Percentiles rank a stretch among this genome's conserved stretches.
Evolutionary conservation across 2,888 invertebrate species (phyloP).

Genomic region (Nephrotoma appendiculata): DNA sequence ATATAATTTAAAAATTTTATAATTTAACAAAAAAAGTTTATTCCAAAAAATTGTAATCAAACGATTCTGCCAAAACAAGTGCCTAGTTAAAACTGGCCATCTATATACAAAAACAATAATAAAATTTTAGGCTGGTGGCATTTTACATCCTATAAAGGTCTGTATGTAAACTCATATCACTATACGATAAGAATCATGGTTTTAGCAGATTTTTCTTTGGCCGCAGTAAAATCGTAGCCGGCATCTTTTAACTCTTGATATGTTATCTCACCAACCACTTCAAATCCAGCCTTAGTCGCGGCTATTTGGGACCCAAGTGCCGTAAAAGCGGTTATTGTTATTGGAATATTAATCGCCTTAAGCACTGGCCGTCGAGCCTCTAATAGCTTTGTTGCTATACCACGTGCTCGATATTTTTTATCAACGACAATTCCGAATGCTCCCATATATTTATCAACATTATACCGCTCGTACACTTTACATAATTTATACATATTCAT

Average conservation of each 20-base stretch:
- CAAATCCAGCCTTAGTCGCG: not conserved
- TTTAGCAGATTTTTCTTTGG: not conserved
- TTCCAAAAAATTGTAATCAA: not conserved
- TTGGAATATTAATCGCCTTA: not conserved
- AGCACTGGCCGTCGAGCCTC: not conserved
- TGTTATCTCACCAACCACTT: not conserved
- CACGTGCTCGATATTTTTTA: not conserved
- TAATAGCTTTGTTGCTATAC: not conserved
- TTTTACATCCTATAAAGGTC: not conserved
- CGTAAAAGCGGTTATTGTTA: not conserved
- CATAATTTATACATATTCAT: not conserved
- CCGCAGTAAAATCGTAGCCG: not conserved
- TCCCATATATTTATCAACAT: not conserved
- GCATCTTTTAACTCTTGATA: not conserved
- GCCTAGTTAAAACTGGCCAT: not conserved
- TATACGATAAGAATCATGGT: not conserved
- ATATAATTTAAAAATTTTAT: not conserved
- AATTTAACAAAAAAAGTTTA: not conserved
- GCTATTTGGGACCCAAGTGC: not conserved
- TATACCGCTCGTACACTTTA: not conserved
- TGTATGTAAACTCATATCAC: not conserved
- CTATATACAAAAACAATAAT: not conserved
- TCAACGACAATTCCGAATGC: not conserved
- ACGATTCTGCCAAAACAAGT: not conserved
- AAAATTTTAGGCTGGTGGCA: too few species aligned